phyloP scores from a whole-genome alignment of 2,797 vertebrate species.

The Glyptemys insculpta region DNA sequence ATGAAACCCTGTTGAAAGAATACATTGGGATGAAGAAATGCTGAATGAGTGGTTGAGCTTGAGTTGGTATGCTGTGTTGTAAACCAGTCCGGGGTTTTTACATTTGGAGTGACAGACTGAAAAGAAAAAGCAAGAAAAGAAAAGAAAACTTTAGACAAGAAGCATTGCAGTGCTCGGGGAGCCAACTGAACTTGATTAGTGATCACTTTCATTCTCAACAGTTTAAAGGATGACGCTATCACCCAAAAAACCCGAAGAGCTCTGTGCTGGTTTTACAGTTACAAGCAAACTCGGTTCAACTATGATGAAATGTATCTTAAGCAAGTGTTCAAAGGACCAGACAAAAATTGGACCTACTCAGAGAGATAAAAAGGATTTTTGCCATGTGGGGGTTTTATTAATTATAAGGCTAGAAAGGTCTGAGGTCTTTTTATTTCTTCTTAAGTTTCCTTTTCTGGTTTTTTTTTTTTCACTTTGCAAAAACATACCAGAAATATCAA shows the following conservation, averaged over 20 bases:
- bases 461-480: background rate
- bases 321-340: rapidly evolving
- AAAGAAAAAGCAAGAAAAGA: background rate
- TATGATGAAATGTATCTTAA: background rate
- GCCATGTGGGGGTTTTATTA: rapidly evolving
- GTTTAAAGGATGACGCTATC: background rate
- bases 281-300: rapidly evolving
- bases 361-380: background rate
- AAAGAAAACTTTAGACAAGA: constrained; percentile 41
- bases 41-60: constrained; percentile 19
- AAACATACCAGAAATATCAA: background rate
- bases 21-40: constrained; percentile 35
- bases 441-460: background rate
- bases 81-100: constrained; percentile 1
- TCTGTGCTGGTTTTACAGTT: background rate
- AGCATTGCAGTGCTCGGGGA: background rate
- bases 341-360: background rate
- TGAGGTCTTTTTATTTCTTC: background rate
- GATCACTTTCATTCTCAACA: background rate
- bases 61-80: constrained; percentile 3
- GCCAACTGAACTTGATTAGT: background rate
- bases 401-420: background rate
- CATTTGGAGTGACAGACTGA: background rate
- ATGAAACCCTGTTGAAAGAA: constrained; percentile 36
- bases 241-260: rapidly evolving